A percentile compares a stretch with the other conserved stretches of the same genome.
Conservation (phyloP, 1,140 invertebrate species). For the Eufriesea mexicana region DNA sequence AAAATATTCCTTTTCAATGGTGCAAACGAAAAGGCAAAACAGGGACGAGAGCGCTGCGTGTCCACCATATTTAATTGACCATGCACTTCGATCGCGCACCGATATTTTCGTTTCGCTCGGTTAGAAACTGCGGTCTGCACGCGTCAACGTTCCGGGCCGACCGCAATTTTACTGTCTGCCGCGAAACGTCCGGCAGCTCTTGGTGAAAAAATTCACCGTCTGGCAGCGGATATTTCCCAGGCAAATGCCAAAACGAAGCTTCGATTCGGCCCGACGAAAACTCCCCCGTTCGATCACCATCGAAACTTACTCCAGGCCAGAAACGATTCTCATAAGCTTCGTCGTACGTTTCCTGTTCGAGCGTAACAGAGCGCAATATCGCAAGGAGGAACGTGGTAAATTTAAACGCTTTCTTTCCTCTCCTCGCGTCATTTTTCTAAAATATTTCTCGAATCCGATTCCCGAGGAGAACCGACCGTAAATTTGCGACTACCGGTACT, state of each 20-base stretch:
- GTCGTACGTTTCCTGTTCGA: too few relatives aligned
- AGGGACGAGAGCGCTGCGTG: neutral
- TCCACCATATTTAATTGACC: constrained; percentile 62
- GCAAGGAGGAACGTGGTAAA: too few relatives aligned
- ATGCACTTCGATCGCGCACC: constrained; percentile 45
- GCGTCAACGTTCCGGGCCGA: constrained; percentile 54
- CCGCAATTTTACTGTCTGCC: constrained; percentile 60
- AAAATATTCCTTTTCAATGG: constrained; percentile 38
- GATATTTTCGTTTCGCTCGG: constrained; percentile 65
- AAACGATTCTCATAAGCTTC: too few relatives aligned
- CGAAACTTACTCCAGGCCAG: neutral
- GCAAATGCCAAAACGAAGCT: neutral
- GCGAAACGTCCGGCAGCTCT: constrained; percentile 30
- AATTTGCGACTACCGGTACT: neutral
- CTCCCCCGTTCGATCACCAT: too few relatives aligned
- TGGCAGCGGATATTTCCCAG: neutral
- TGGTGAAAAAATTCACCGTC: constrained; percentile 18
- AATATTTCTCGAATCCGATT: neutral
- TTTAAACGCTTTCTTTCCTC: too few relatives aligned
- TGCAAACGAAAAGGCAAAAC: constrained; percentile 20
- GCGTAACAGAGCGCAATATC: too few relatives aligned
- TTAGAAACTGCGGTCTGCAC: constrained; percentile 58
- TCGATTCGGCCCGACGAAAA: neutral
- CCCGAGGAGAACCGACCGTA: neutral
- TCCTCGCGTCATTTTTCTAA: neutral